These are phyloP conservation scores for Lepus europaeus DNA, from an alignment of 2,113 vertebrate genomes.

Conservation along the genomic window DNA sequence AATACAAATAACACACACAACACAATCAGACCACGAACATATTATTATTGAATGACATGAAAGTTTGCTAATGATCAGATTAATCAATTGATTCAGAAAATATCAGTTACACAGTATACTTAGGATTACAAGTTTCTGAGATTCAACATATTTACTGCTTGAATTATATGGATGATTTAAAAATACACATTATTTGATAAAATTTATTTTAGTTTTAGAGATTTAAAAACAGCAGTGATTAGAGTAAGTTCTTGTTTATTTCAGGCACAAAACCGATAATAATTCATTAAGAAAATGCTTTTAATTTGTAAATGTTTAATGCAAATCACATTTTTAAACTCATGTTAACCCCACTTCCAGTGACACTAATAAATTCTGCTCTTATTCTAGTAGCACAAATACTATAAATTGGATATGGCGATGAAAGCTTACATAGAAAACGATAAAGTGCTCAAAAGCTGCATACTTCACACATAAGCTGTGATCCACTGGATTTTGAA, in stretches of 20 bases:
- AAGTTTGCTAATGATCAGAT: not conserved
- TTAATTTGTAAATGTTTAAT: slow-evolving; percentile 62
- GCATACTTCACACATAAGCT: slow-evolving; percentile 51
- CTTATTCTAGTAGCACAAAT: not conserved
- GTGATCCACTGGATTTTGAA: slow-evolving; percentile 35
- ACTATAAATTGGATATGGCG: not conserved
- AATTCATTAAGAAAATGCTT: slow-evolving; percentile 72
- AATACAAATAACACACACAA: slow-evolving; percentile 12
- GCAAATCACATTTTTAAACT: slow-evolving; percentile 63
- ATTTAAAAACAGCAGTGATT: slow-evolving; percentile 43
- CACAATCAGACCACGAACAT: not conserved
- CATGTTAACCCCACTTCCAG: not conserved
- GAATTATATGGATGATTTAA: slow-evolving; percentile 11
- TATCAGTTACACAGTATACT: slow-evolving; percentile 7
- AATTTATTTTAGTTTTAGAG: slow-evolving; percentile 57
- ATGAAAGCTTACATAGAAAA: slow-evolving; percentile 24
- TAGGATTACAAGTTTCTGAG: not conserved
- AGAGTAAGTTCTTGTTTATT: slow-evolving; percentile 67
- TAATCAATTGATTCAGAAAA: slow-evolving; percentile 37
- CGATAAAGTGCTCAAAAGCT: slow-evolving; percentile 43
- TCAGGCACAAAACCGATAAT: slow-evolving; percentile 75
- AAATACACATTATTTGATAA: slow-evolving; percentile 50
- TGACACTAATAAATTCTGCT: slow-evolving; percentile 45
- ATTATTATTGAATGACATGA: slow-evolving; percentile 12
- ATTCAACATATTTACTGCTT: not conserved